Percentiles rank a stretch among this genome's conserved stretches.
Evolutionary conservation across 2,888 invertebrate species (phyloP).

Genomic region (Drosophila paranaensis): DNA sequence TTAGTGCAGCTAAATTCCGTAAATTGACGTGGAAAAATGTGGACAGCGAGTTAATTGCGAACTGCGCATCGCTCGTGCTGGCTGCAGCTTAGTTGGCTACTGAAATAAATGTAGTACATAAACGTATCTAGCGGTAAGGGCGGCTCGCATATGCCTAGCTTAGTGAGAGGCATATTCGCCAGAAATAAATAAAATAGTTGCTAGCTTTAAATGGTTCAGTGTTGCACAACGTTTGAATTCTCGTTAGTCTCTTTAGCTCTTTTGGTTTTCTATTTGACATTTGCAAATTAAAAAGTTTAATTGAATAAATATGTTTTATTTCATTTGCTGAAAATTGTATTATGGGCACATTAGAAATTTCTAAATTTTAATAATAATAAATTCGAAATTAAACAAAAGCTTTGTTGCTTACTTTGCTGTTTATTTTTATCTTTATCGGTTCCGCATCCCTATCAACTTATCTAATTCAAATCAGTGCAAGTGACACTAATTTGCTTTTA

Average conservation of each 20-base stretch:
- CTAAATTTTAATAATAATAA: too few relatives aligned
- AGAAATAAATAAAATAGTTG: neutral
- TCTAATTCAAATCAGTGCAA: conserved; percentile 16
- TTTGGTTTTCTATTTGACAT: neutral
- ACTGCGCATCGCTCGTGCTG: conserved; percentile 1
- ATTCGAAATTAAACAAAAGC: neutral
- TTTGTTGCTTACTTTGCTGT: too few relatives aligned
- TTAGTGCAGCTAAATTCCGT: conserved; percentile 35
- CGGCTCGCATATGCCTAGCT: neutral
- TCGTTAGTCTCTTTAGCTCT: neutral
- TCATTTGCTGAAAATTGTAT: neutral
- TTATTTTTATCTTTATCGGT: neutral
- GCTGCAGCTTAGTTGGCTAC: neutral
- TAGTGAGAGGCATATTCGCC: neutral
- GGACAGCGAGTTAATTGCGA: conserved; percentile 16
- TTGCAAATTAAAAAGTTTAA: neutral
- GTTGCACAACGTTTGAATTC: neutral
- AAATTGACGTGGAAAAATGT: conserved; percentile 37
- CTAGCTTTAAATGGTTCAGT: neutral
- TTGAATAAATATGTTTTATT: neutral
- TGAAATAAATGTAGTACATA: neutral
- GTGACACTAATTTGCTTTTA: conserved; percentile 60
- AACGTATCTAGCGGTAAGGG: neutral
- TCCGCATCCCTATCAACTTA: neutral
- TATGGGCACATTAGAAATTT: too few relatives aligned